phyloP scores from a whole-genome alignment of 1,140 invertebrate species.

The Dinothrombium tinctorium region DNA sequence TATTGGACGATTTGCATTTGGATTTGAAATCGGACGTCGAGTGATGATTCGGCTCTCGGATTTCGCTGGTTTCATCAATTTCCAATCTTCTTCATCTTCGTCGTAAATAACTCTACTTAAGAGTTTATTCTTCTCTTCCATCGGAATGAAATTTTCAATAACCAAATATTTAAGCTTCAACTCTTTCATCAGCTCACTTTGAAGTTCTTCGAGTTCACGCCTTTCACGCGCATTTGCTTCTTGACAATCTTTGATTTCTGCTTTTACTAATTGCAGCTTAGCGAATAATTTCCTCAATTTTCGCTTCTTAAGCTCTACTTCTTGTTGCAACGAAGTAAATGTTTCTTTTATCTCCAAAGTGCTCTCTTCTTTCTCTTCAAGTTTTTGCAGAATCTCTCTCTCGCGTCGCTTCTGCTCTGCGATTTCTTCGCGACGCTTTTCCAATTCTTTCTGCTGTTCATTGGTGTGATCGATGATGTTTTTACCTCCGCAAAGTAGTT shows the following conservation, averaged over 20 bases:
- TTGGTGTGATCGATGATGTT: conserved; percentile 75
- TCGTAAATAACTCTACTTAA: conserved; percentile 47
- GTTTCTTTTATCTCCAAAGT: conserved; percentile 59
- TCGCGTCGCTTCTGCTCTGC: conserved; percentile 47
- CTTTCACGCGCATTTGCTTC: conserved; percentile 53
- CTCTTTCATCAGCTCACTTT: conserved; percentile 47
- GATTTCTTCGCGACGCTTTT: conserved; percentile 50
- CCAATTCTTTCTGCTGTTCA: conserved; percentile 57
- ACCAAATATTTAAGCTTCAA: conserved; percentile 27
- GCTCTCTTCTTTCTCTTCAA: conserved; percentile 66
- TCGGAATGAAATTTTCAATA: conserved; percentile 88
- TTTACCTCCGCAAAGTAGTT: conserved; percentile 55
- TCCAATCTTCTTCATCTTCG: conserved; percentile 61
- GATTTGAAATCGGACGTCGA: conserved; percentile 35
- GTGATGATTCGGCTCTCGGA: background rate
- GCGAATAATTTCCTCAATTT: conserved; percentile 46
- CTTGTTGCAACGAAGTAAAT: conserved; percentile 62
- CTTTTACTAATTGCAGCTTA: conserved; percentile 32
- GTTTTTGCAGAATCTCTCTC: conserved; percentile 57
- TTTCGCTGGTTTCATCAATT: conserved; percentile 17
- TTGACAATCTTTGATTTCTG: conserved; percentile 54
- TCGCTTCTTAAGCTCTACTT: conserved; percentile 74
- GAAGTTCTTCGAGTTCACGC: conserved; percentile 49
- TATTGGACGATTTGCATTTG: conserved; percentile 36
- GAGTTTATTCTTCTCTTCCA: conserved; percentile 49